Percentiles rank a stretch among this genome's conserved stretches.
These are phyloP conservation scores for Tribolium castaneum DNA, from an alignment of 1,140 invertebrate genomes.

Conservation along the genomic window DNA sequence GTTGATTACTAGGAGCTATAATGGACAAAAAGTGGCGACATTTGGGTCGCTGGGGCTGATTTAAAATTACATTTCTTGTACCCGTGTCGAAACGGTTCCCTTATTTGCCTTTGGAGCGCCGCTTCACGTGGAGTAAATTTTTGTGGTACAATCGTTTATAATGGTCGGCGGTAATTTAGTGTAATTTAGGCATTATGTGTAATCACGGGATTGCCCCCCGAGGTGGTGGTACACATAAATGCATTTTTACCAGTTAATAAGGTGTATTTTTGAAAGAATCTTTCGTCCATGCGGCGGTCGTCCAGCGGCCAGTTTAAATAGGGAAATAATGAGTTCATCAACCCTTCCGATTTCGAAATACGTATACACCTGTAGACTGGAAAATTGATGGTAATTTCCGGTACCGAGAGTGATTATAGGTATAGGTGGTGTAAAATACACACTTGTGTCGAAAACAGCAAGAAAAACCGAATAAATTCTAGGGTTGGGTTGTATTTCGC, in stretches of 20 bases:
- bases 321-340: slow-evolving; percentile 27
- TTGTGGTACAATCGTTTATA: slow-evolving; percentile 17
- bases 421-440: slow-evolving; percentile 9
- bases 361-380: slow-evolving; percentile 23
- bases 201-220: neutral
- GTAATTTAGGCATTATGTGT: slow-evolving; percentile 19
- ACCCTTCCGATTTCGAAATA: slow-evolving; percentile 1
- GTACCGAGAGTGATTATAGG: neutral
- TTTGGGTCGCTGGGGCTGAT: neutral
- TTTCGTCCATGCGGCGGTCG: neutral
- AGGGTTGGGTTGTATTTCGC: neutral
- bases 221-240: slow-evolving; percentile 5
- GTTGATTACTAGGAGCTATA: no score
- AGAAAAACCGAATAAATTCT: neutral
- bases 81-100: neutral
- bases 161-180: neutral
- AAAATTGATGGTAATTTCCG: slow-evolving; percentile 32
- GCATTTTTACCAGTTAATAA: slow-evolving; percentile 16
- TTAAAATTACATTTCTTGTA: neutral
- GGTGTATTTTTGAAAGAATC: neutral
- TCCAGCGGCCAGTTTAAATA: slow-evolving; percentile 15
- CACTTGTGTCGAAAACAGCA: neutral
- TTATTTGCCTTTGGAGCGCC: neutral
- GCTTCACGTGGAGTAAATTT: neutral
- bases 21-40: neutral